Percentiles rank a stretch among this genome's conserved stretches.
Conservation (phyloP, 2,888 invertebrate genomes). For the Pristionchus maxplancki region DNA sequence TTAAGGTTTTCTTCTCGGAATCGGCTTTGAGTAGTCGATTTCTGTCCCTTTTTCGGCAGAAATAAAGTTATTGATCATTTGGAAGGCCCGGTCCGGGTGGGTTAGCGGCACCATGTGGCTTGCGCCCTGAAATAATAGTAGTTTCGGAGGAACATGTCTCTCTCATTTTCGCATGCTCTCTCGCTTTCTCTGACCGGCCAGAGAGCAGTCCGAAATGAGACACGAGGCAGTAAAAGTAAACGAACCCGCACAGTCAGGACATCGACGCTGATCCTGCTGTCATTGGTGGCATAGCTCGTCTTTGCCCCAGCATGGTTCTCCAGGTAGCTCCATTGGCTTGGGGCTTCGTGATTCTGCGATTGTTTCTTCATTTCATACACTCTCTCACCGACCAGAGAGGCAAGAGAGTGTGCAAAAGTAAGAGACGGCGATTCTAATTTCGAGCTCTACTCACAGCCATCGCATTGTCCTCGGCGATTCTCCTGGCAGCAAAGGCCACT, state of each 20-base stretch:
- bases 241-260: background rate
- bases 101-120: background rate
- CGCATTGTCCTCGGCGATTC: background rate
- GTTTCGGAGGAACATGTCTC: too few species aligned
- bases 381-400: too few species aligned
- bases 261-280: background rate
- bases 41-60: background rate
- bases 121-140: too few species aligned
- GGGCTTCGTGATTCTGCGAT: too few species aligned
- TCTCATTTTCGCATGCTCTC: too few species aligned
- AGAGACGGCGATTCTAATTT: too few species aligned
- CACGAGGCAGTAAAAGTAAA: too few species aligned
- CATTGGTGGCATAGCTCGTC: background rate
- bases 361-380: background rate
- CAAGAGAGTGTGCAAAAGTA: too few species aligned
- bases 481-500: background rate
- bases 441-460: too few species aligned
- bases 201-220: too few species aligned
- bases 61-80: slow-evolving; percentile 1
- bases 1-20: background rate
- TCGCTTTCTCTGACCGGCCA: too few species aligned
- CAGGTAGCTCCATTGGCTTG: background rate
- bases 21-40: background rate
- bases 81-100: background rate
- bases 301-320: background rate